These are phyloP conservation scores for Paedocypris micromegethes DNA, from an alignment of 2,797 vertebrate genomes.

Conservation along the genomic window DNA sequence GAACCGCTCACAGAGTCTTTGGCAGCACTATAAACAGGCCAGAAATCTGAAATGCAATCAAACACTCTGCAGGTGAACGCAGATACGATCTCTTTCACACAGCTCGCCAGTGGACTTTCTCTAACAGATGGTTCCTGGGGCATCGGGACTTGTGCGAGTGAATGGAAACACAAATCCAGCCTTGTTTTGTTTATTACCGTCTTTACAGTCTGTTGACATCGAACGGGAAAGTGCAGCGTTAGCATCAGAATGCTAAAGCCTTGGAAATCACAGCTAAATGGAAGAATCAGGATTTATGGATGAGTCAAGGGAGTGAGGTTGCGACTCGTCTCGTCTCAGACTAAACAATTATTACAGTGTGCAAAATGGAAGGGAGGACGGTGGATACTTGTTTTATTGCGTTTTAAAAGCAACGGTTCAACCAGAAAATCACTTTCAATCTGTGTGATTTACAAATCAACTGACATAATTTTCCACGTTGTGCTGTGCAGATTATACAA, in stretches of 20 bases:
- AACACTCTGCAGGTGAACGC: slow-evolving; percentile 46
- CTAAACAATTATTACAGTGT: slow-evolving; percentile 69
- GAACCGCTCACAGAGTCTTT: slow-evolving; percentile 45
- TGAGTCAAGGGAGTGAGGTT: slow-evolving; percentile 60
- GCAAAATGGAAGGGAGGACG: slow-evolving; percentile 37
- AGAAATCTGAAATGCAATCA: slow-evolving; percentile 42
- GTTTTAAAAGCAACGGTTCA: not conserved
- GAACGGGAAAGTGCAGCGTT: slow-evolving; percentile 35
- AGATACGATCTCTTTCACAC: slow-evolving; percentile 30
- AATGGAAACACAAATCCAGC: slow-evolving; percentile 43
- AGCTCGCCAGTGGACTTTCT: slow-evolving; percentile 21
- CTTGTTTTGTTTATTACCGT: slow-evolving; percentile 45
- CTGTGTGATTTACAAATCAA: no score
- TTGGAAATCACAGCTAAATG: slow-evolving; percentile 38
- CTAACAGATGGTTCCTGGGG: slow-evolving; percentile 28
- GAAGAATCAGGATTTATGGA: slow-evolving; percentile 34
- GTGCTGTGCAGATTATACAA: no score
- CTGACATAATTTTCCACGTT: no score
- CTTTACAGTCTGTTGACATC: slow-evolving; percentile 31
- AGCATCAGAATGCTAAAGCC: slow-evolving; percentile 26
- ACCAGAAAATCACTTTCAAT: not conserved
- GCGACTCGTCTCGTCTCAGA: slow-evolving; percentile 63
- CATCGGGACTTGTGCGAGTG: slow-evolving; percentile 23
- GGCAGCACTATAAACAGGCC: slow-evolving; percentile 39
- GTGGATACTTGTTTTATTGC: not conserved